Evolutionary conservation across 2,113 vertebrate genomes (phyloP).

Genomic region (Globicephala melas): DNA sequence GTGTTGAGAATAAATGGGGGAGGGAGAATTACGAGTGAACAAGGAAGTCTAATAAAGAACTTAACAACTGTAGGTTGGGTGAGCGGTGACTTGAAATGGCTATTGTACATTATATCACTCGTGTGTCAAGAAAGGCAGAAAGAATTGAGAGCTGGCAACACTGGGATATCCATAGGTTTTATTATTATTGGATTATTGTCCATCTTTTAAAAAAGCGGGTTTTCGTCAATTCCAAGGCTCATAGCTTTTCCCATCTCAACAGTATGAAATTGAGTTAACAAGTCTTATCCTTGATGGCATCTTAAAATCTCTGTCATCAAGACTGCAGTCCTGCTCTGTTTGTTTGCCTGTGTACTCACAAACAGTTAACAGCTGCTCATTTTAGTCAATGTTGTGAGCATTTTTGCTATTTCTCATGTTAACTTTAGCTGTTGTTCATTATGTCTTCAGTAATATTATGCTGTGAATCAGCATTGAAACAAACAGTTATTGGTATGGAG

Average conservation of each 20-base stretch:
- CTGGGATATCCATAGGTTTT: not conserved
- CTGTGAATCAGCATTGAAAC: not conserved
- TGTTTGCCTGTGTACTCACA: not conserved
- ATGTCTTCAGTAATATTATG: not conserved
- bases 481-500: not conserved
- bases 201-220: not conserved
- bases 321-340: not conserved
- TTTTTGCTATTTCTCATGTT: not conserved
- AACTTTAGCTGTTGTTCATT: not conserved
- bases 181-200: not conserved
- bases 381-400: not conserved
- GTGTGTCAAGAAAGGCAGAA: not conserved
- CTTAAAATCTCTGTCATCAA: not conserved
- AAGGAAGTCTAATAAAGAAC: not conserved
- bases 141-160: not conserved
- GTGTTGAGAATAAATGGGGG: not conserved
- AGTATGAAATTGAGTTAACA: not conserved
- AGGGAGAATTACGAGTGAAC: not conserved
- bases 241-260: not conserved
- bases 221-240: not conserved
- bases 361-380: not conserved
- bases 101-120: not conserved
- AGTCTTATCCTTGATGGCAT: not conserved
- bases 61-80: not conserved
- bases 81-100: too few species aligned